Conservation (phyloP, 23 tunicate species). For the Halocynthia aurantium region DNA sequence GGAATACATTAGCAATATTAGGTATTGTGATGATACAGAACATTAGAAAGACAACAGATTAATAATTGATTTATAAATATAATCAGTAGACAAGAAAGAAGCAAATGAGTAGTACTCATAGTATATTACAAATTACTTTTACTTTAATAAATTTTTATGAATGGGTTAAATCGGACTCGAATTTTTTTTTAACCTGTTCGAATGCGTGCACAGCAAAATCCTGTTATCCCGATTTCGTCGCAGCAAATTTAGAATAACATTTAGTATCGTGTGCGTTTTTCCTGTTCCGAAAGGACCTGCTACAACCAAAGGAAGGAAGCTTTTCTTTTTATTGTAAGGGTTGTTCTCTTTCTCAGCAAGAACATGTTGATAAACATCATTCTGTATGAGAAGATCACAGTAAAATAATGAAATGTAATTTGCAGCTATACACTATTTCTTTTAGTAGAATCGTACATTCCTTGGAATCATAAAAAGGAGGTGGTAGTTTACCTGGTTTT, state of each 20-base stretch:
- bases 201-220: constrained; percentile 54
- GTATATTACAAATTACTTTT: too few relatives aligned
- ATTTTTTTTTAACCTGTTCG: constrained; percentile 34
- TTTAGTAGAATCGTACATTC: neutral
- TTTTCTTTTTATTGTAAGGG: neutral
- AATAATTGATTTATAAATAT: too few relatives aligned
- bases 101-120: too few relatives aligned
- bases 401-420: neutral
- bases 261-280: constrained; percentile 48
- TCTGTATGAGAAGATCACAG: constrained; percentile 5
- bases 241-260: constrained; percentile 20
- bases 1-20: too few relatives aligned
- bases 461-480: neutral
- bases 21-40: too few relatives aligned
- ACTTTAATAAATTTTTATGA: too few relatives aligned
- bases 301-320: constrained; percentile 31
- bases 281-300: constrained; percentile 79
- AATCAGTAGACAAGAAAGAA: too few relatives aligned
- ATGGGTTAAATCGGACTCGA: too few relatives aligned
- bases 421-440: neutral
- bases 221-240: constrained; percentile 6
- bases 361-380: constrained; percentile 6
- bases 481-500: neutral
- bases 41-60: too few relatives aligned
- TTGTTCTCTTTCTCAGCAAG: constrained; percentile 1